phyloP scores from a whole-genome alignment of 2,113 vertebrate genomes.

The Epinephelus moara region DNA sequence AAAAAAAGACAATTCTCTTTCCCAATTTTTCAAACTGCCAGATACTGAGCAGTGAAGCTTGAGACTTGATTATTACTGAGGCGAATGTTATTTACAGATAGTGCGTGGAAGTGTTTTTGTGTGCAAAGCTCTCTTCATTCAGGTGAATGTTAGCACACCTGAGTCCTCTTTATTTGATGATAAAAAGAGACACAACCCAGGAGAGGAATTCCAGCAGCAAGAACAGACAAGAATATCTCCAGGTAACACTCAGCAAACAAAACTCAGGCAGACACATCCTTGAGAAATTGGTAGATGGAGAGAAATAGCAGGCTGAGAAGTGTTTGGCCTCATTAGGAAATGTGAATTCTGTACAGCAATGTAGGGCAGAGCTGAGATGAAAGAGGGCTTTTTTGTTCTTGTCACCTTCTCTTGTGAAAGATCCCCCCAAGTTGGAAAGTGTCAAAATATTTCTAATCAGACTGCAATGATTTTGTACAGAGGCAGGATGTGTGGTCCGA shows the following conservation, averaged over 20 bases:
- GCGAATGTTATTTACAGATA: conserved; percentile 41
- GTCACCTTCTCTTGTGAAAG: conserved; percentile 31
- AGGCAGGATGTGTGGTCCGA: conserved; percentile 78
- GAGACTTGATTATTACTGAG: conserved; percentile 50
- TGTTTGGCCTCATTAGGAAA: conserved; percentile 57
- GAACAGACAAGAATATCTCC: conserved; percentile 84
- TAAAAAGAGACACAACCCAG: conserved; percentile 88
- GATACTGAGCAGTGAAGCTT: conserved; percentile 29
- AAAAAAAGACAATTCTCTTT: conserved; percentile 25
- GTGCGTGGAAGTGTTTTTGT: conserved; percentile 65
- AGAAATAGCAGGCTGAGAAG: conserved; percentile 51
- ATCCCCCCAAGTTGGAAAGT: conserved; percentile 38
- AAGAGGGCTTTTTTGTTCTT: background rate
- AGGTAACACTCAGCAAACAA: conserved; percentile 77
- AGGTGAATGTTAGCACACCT: conserved; percentile 85
- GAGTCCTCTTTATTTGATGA: conserved; percentile 86
- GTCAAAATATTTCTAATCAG: conserved; percentile 64
- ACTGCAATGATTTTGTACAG: conserved; percentile 48
- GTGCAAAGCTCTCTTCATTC: conserved; percentile 69
- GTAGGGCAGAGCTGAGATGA: conserved; percentile 33
- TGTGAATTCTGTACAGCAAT: conserved; percentile 11
- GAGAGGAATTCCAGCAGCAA: conserved; percentile 82
- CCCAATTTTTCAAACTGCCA: conserved; percentile 47
- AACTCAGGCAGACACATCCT: conserved; percentile 51
- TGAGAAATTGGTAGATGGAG: conserved; percentile 55